Conservation (phyloP, 1,140 invertebrate genomes). For the Eupristina koningsbergeri region DNA sequence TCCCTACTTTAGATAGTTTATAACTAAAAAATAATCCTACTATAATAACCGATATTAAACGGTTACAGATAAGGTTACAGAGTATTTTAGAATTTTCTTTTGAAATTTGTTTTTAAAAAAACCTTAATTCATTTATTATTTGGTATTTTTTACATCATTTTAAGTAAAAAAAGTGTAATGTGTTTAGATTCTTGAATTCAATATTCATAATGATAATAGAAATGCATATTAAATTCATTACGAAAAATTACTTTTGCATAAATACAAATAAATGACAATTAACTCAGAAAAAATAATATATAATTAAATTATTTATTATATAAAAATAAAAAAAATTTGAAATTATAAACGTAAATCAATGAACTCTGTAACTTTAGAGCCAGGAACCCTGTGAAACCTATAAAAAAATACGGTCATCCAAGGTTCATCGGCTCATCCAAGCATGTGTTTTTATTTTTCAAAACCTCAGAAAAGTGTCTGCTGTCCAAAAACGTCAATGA, state of each 20-base stretch:
- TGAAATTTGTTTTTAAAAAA: not conserved
- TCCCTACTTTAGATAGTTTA: slow-evolving; percentile 30
- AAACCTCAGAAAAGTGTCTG: slow-evolving; percentile 81
- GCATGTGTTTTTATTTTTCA: slow-evolving; percentile 67
- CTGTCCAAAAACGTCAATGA: slow-evolving; percentile 90
- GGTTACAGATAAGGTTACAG: slow-evolving; percentile 13
- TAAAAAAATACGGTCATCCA: slow-evolving; percentile 63
- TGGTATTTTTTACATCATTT: not conserved
- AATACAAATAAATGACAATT: no score
- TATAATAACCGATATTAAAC: slow-evolving; percentile 14
- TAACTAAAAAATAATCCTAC: slow-evolving; percentile 8
- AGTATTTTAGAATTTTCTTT: not conserved
- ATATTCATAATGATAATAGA: not conserved
- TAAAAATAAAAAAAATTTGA: no score
- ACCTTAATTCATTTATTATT: not conserved
- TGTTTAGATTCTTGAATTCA: not conserved
- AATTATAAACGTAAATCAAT: not conserved
- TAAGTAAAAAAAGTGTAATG: not conserved
- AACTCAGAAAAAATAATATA: no score
- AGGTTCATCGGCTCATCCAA: slow-evolving; percentile 62
- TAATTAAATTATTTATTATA: no score
- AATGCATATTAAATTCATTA: no score
- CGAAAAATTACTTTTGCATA: no score
- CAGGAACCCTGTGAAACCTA: slow-evolving; percentile 62
- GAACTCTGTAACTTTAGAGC: slow-evolving; percentile 19